Evolutionary conservation across 2,113 vertebrate species (phyloP).

Genomic region (mouse (Mus musculus)): GRCm39 chr8:79686501-79687000

Average conservation of each 20-base stretch:
- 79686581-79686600: too few relatives aligned
- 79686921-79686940: background rate
- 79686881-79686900: background rate
- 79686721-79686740: fast-evolving
- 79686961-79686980: background rate
- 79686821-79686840: background rate
- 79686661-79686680: background rate
- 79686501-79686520: fast-evolving
- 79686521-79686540: background rate
- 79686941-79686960: background rate
- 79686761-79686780: background rate
- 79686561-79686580: too few relatives aligned
- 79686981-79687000: background rate
- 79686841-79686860: background rate
- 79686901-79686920: background rate
- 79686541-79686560: fast-evolving
- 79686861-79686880: background rate
- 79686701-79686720: background rate
- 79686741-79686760: background rate
- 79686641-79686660: background rate
- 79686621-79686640: background rate
- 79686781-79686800: background rate
- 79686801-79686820: background rate
- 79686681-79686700: background rate
- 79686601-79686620: background rate